Evolutionary conservation across 2,797 vertebrate species (phyloP), one percentile per base, ranked within the genome.

Genomic region (Anomalospiza imberbis): DNA sequence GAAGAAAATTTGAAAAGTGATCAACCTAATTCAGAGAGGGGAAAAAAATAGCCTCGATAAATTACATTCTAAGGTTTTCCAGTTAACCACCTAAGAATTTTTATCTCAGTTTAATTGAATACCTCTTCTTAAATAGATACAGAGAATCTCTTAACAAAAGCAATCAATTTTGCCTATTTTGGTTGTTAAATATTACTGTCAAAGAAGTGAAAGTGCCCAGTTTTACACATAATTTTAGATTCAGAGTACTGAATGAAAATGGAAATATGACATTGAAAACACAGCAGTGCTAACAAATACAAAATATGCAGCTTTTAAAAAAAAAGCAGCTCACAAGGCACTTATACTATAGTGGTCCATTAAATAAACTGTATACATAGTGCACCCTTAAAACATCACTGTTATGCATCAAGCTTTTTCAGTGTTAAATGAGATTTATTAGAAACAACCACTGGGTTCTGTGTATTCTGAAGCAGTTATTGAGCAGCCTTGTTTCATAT

Each of bases 291-390:
- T 48, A 66, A 80, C 57, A 71, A 53, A 92, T 74, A 85, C 7
- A 76, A 68, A 89, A 85, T 42, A 73, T 38, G 78, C 66, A 76
- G 74, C 44, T 48, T 74, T 78, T 87, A 83, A 53, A 63, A 90
- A 85, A 89, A 94, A 94, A 89, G 88, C 93, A 80, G 72, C 85
- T 93, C 91, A 65, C 78, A 86, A 97, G 97, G 96, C 97, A 97
- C 97, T 96, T 96, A 62, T 22, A 73, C 93, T 94, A 87, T 77
- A 81, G 92, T 96, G 88, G 94, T 84, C 95, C 91, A 85, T 86
- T 62, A 77, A 85, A 62, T 15, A 58, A 91, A 77, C 51, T 24
- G 71, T 67, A 57, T 60, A 68, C 36, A 54, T 50, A 79, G 72
- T 94, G 88, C 85, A 70, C n/a, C 67, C 67, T 76, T 71, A 77